Conservation (phyloP, 2,888 invertebrate species). For the Auanema freiburgensis region DNA sequence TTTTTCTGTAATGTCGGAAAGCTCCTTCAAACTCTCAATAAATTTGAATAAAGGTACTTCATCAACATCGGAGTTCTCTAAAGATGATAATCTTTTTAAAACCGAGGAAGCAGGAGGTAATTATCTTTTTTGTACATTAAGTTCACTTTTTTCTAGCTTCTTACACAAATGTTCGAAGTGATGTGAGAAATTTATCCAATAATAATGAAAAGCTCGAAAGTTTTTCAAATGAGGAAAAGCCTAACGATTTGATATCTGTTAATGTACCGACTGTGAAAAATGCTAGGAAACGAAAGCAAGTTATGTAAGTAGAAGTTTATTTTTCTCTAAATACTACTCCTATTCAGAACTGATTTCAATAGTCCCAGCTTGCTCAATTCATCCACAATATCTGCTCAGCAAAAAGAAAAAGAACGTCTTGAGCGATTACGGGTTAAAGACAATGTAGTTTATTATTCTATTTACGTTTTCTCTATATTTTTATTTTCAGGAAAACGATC, state of each 20-base stretch:
- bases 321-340: background rate
- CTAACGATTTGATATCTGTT: constrained; percentile 24
- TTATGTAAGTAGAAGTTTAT: constrained; percentile 22
- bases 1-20: background rate
- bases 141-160: background rate
- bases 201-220: too few relatives aligned
- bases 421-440: constrained; percentile 28
- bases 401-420: constrained; percentile 45
- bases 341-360: constrained; percentile 36
- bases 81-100: background rate
- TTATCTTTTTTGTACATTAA: background rate
- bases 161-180: background rate
- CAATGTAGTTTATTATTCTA: background rate
- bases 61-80: constrained; percentile 4
- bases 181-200: too few relatives aligned
- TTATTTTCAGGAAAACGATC: constrained; percentile 23
- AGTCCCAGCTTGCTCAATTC: constrained; percentile 20
- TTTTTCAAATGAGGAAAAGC: background rate
- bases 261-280: constrained; percentile 36
- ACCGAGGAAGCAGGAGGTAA: background rate
- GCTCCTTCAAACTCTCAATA: constrained; percentile 9
- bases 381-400: constrained; percentile 35
- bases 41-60: constrained; percentile 10
- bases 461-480: background rate
- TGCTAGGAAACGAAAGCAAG: constrained; percentile 34